Conservation (phyloP, 2,888 invertebrate genomes). For the Arenicola marina region DNA sequence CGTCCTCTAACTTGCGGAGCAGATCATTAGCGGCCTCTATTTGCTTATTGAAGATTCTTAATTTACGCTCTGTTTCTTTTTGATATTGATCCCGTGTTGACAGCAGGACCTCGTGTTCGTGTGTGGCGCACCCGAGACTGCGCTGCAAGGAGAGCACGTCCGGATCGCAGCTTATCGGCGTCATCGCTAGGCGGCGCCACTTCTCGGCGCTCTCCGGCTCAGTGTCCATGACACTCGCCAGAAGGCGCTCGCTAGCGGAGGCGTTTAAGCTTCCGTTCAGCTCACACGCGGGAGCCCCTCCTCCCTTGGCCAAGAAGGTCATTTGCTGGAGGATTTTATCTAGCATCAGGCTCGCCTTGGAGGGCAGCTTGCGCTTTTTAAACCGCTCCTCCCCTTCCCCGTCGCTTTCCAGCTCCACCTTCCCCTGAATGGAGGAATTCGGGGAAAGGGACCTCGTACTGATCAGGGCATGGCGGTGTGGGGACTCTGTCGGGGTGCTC, state of each 20-base stretch:
- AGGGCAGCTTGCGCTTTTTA: too few species aligned
- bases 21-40: background rate
- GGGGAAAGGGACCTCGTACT: too few species aligned
- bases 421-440: background rate
- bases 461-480: too few species aligned
- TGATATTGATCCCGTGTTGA: background rate
- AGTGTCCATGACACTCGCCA: background rate
- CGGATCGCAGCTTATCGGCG: background rate
- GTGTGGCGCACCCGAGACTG: background rate
- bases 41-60: background rate
- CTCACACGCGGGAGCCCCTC: background rate
- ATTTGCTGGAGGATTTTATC: background rate
- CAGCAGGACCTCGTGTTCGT: background rate
- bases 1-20: background rate
- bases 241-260: background rate
- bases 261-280: background rate
- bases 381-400: background rate
- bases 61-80: background rate
- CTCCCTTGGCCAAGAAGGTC: background rate
- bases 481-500: too few species aligned
- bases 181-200: constrained; percentile 4
- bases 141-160: background rate
- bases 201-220: constrained; percentile 2
- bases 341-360: background rate
- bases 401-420: background rate